Evolutionary conservation across 2,888 invertebrate species (phyloP), one percentile per base, ranked within the genome.

Genomic region (Cerceris rybyensis): DNA sequence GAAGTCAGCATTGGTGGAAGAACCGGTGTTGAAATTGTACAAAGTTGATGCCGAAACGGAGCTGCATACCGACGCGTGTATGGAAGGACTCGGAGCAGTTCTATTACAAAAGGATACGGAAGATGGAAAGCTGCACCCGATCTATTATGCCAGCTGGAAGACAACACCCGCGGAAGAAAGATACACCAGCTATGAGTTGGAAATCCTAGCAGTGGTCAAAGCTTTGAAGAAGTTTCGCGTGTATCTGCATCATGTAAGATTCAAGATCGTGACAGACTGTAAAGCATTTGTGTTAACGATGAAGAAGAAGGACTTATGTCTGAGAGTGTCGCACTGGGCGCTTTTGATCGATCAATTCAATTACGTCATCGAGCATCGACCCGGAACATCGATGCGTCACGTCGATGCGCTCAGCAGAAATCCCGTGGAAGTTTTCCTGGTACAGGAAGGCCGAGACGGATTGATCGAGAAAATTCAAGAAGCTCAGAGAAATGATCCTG

Each of bases 141-240:
- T 86, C 5, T 78, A 85, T 69, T 88, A 78, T 50, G 78, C 81
- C 68, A 88, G 87, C 28, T 69, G 76, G 13, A 83, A 83, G 64
- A 87, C 87, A 2, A 80, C 74, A 0, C 60, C 69, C 0, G 66
- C 60, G 0, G 87, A 88, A 61, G 75, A 81, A 11, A 81, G 82
- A 9, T 83, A 82, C 50, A 67, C 76, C 28, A 86, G 85, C 13
- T 88, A 90, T 16, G 87, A 88, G 61, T 52, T 89, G 7, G 87
- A 89, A 54, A 80, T 80, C 1, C 11, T 85, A 0, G 87, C 88
- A 0, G 77, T 90, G 6, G 70, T 88, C 0, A 75, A 75, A 50
- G 84, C 88, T 0, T n/a, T 86, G 2, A 84, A 84, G 43, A 88
- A 86, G 57, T 89, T 87, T 63, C 70, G 80, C 6, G 69, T 81